These are phyloP conservation scores for Eudasyphora cyanicolor DNA, from an alignment of 2,888 invertebrate genomes.

Conservation along the genomic window DNA sequence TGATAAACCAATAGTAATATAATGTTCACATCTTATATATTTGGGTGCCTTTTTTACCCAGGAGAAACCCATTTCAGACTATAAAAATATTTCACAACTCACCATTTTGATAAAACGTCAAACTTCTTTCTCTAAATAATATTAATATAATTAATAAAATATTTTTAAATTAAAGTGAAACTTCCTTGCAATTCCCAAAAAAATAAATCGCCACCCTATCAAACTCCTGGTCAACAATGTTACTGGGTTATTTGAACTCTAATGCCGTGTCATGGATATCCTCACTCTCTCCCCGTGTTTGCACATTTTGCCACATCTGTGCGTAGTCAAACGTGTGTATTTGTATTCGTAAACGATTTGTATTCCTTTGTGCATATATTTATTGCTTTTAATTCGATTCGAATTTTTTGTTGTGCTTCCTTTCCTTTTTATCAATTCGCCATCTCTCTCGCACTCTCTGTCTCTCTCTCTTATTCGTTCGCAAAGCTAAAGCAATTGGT, in stretches of 20 bases:
- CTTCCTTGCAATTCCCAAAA: too few species aligned
- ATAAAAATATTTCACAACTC: too few species aligned
- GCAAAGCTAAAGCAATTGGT: background rate
- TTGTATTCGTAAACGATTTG: slow-evolving; percentile 51
- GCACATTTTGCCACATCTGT: background rate
- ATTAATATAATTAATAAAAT: too few species aligned
- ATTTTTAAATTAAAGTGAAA: too few species aligned
- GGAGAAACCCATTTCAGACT: too few species aligned
- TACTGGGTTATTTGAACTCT: background rate
- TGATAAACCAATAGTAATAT: too few species aligned
- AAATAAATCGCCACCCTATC: too few species aligned
- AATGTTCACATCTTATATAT: too few species aligned
- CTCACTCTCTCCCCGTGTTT: background rate
- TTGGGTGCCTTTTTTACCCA: too few species aligned
- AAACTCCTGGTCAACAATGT: too few species aligned
- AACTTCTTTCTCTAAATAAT: too few species aligned
- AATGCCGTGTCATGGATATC: background rate
- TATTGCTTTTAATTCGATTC: slow-evolving; percentile 64
- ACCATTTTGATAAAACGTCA: too few species aligned
- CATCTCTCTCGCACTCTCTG: background rate
- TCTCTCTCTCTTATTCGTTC: background rate
- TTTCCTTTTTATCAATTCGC: slow-evolving; percentile 1
- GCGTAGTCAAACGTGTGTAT: background rate
- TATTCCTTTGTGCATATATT: slow-evolving; percentile 65
- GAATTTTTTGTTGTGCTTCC: slow-evolving; percentile 24